Percentiles rank a stretch among this genome's conserved stretches.
Conservation (phyloP, 2,113 vertebrate species). For the Oceanodroma tethys region DNA sequence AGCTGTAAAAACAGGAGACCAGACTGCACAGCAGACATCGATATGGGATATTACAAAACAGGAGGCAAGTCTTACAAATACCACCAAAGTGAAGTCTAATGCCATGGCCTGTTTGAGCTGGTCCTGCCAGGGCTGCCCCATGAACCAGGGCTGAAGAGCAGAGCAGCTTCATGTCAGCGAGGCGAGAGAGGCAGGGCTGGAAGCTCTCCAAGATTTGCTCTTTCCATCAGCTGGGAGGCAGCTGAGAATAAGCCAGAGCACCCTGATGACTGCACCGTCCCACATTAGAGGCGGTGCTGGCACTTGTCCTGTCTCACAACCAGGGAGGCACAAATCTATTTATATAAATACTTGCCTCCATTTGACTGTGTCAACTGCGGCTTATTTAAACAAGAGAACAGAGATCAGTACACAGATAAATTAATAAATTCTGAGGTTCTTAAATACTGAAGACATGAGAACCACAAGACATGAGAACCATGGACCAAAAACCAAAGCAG, state of each 20-base stretch:
- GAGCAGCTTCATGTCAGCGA: neutral
- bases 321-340: slow-evolving; percentile 17
- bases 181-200: neutral
- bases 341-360: neutral
- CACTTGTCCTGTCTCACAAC: neutral
- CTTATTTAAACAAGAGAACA: slow-evolving; percentile 4
- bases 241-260: neutral
- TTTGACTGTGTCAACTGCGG: neutral
- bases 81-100: neutral
- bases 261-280: neutral
- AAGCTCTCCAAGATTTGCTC: neutral
- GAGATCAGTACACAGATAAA: neutral
- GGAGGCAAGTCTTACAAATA: neutral
- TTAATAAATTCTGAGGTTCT: neutral
- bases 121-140: neutral
- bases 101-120: neutral
- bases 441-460: neutral
- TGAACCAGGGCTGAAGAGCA: neutral
- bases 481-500: neutral
- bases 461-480: neutral
- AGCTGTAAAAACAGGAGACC: slow-evolving; percentile 39
- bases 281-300: neutral
- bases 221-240: neutral
- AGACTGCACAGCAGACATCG: neutral
- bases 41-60: neutral